phyloP scores from a whole-genome alignment of 2,113 vertebrate species.

The Dendrocopos noguchii region DNA sequence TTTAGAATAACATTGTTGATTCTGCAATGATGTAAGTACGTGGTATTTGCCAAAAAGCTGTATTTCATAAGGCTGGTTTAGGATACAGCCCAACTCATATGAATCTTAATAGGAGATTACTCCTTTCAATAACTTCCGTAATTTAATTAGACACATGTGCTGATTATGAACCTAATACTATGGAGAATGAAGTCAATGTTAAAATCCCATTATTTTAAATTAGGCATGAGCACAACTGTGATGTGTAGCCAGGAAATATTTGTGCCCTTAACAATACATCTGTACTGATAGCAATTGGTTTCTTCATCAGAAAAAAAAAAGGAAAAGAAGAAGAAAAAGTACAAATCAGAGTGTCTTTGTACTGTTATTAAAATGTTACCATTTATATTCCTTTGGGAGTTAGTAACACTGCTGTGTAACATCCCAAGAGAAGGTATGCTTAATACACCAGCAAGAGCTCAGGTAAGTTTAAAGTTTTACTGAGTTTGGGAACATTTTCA shows the following conservation, averaged over 20 bases:
- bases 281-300: not conserved
- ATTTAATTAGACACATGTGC: slow-evolving; percentile 53
- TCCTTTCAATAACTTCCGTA: slow-evolving; percentile 53
- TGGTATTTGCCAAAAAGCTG: slow-evolving; percentile 63
- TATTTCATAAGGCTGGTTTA: slow-evolving; percentile 53
- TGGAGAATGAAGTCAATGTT: slow-evolving; percentile 24
- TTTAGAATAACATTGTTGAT: slow-evolving; percentile 53
- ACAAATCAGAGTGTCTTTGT: not conserved
- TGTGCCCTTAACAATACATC: slow-evolving; percentile 7
- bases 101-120: slow-evolving; percentile 38
- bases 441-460: slow-evolving; percentile 38
- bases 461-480: slow-evolving; percentile 53
- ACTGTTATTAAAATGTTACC: not conserved
- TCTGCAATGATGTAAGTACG: slow-evolving; percentile 58
- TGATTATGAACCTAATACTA: slow-evolving; percentile 40
- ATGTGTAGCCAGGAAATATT: slow-evolving; percentile 48
- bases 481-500: slow-evolving; percentile 46
- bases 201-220: slow-evolving; percentile 46
- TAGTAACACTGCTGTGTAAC: not conserved
- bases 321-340: not conserved
- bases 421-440: slow-evolving; percentile 12
- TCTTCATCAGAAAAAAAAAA: not conserved
- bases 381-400: not conserved
- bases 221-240: slow-evolving; percentile 45
- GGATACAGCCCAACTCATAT: slow-evolving; percentile 43